Conservation (phyloP, 1,140 invertebrate species). For the Pantala flavescens region DNA sequence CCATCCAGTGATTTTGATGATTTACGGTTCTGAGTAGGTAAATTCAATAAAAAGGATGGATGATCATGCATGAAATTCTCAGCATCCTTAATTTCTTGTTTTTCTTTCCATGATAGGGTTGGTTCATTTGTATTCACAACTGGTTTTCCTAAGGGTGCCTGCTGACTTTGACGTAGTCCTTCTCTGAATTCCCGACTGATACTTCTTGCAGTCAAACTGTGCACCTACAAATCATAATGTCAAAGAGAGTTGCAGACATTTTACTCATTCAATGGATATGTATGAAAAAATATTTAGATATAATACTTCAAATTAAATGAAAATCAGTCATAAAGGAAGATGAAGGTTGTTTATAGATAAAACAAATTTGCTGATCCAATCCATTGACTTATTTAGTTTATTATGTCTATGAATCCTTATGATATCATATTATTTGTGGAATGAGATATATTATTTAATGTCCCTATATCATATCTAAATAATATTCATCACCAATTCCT, state of each 20-base stretch:
- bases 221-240: constrained; percentile 41
- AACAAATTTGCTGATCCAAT: neutral
- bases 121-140: neutral
- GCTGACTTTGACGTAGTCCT: constrained; percentile 35
- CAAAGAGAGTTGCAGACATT: constrained; percentile 11
- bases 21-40: neutral
- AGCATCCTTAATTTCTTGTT: neutral
- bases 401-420: too few relatives aligned
- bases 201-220: constrained; percentile 70
- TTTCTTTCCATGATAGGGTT: neutral
- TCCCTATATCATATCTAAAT: too few relatives aligned
- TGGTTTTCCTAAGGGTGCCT: neutral
- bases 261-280: neutral
- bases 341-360: neutral
- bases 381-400: neutral
- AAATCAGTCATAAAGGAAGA: neutral
- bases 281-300: neutral
- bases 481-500: too few relatives aligned
- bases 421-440: too few relatives aligned
- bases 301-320: neutral
- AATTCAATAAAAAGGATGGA: neutral
- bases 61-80: neutral
- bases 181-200: constrained; percentile 64
- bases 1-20: neutral
- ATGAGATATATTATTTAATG: too few relatives aligned